These are phyloP conservation scores for Lonchura striata DNA, from an alignment of 2,113 vertebrate species.

Conservation along the genomic window DNA sequence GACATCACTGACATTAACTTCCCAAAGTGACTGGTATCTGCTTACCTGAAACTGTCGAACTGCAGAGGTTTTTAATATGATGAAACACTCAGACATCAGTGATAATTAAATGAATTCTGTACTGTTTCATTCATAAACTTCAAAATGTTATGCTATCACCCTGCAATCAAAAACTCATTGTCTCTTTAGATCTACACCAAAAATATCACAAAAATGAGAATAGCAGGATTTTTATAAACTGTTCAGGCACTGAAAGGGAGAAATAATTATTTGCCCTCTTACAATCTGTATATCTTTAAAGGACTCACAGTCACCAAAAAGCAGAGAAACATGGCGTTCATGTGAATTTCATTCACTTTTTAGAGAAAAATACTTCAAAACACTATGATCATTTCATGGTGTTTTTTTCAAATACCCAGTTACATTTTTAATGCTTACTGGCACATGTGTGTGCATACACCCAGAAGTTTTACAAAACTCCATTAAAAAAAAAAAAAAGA, in stretches of 20 bases:
- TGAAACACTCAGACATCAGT: conserved; percentile 15
- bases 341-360: neutral
- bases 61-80: neutral
- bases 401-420: neutral
- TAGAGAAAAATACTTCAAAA: neutral
- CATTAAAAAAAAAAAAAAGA: neutral
- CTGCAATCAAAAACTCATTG: neutral
- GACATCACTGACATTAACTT: neutral
- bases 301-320: neutral
- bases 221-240: neutral
- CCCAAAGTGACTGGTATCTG: neutral
- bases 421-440: neutral
- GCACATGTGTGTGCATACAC: accelerated
- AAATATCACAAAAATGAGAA: neutral
- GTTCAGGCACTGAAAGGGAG: neutral
- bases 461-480: neutral
- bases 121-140: neutral
- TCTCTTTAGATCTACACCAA: neutral
- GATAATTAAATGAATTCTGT: neutral
- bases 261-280: neutral
- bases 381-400: neutral
- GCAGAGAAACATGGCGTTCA: neutral
- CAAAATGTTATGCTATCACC: neutral
- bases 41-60: neutral
- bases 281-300: neutral